Percentiles rank a stretch among this genome's conserved stretches.
Evolutionary conservation across 2,113 vertebrate species (phyloP).

Genomic region (Xenus cinereus): DNA sequence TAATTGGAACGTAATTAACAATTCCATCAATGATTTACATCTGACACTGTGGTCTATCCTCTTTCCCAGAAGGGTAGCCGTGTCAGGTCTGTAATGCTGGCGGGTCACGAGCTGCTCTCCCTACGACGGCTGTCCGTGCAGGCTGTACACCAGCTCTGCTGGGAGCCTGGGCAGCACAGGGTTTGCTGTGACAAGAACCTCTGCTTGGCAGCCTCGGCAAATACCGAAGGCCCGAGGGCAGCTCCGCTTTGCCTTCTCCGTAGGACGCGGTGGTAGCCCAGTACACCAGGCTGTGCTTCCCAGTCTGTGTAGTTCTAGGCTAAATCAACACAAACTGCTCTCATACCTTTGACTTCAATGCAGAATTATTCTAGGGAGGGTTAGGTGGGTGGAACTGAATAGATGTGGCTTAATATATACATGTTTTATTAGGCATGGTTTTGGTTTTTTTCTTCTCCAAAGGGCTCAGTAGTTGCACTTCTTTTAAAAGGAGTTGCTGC

Average conservation of each 20-base stretch:
- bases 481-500: background rate
- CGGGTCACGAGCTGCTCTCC: accelerated
- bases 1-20: background rate
- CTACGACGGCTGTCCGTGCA: accelerated
- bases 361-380: background rate
- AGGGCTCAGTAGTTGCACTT: background rate
- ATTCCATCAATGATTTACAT: background rate
- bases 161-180: background rate
- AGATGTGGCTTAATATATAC: background rate
- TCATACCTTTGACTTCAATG: background rate
- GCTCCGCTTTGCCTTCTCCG: background rate
- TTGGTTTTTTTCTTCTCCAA: background rate
- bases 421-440: background rate
- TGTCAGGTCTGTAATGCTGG: accelerated
- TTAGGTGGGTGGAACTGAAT: background rate
- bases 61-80: background rate
- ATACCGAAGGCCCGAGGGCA: background rate
- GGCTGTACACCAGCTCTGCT: background rate
- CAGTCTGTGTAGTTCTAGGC: background rate
- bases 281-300: background rate
- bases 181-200: background rate
- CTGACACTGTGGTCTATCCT: background rate
- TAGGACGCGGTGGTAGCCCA: no score
- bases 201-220: accelerated
- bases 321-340: background rate